A percentile compares a stretch with the other conserved stretches of the same genome.
These are phyloP conservation scores for Pissodes strobi DNA, from an alignment of 1,140 invertebrate genomes.

Conservation along the genomic window DNA sequence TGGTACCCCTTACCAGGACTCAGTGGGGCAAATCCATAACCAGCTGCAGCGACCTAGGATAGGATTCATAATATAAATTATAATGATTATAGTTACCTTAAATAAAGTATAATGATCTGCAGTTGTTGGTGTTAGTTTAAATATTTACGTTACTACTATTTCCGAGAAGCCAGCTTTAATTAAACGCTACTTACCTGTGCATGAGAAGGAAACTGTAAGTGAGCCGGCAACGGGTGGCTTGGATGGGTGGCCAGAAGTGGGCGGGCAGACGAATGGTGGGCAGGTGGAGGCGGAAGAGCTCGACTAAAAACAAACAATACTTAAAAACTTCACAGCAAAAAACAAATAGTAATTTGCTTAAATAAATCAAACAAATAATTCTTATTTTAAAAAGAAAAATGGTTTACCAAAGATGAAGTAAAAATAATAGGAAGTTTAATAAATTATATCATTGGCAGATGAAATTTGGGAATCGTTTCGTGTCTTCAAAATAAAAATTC, in stretches of 20 bases:
- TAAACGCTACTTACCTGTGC: constrained; percentile 63
- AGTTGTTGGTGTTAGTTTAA: too few species aligned
- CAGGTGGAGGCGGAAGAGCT: constrained; percentile 79
- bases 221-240: constrained; percentile 81
- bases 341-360: background rate
- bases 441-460: too few species aligned
- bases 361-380: too few species aligned
- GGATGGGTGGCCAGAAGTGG: constrained; percentile 78
- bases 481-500: too few species aligned
- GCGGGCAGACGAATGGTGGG: constrained; percentile 78
- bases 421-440: too few species aligned
- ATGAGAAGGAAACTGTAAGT: constrained; percentile 77
- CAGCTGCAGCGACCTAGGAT: constrained; percentile 59
- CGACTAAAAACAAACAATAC: constrained; percentile 60
- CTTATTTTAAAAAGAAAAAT: too few species aligned
- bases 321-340: background rate
- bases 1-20: constrained; percentile 76
- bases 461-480: too few species aligned
- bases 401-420: too few species aligned
- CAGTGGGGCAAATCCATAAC: constrained; percentile 70
- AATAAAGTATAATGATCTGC: background rate
- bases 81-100: background rate
- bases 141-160: too few species aligned
- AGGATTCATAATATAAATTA: too few species aligned
- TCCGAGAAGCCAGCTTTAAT: too few species aligned